A percentile compares a stretch with the other conserved stretches of the same genome.
phyloP scores from a whole-genome alignment of 1,140 invertebrate species.

The Odontomachus brunneus region DNA sequence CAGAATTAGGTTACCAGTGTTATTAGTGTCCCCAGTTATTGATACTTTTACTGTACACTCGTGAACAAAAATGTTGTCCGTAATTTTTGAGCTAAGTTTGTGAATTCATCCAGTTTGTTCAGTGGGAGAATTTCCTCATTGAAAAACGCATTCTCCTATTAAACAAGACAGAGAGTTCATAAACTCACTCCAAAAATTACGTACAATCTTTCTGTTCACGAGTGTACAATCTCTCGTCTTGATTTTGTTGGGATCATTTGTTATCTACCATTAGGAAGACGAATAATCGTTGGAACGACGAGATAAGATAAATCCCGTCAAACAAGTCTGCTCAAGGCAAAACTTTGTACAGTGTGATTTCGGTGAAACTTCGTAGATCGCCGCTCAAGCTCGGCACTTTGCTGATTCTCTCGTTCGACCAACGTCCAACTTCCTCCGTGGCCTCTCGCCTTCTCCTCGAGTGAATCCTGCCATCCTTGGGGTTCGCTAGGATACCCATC shows the following conservation, averaged over 20 bases:
- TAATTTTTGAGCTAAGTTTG: too few species aligned
- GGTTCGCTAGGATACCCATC: conserved; percentile 32
- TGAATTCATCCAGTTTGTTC: too few species aligned
- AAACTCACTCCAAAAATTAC: too few species aligned
- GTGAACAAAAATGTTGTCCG: too few species aligned
- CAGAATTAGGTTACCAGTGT: too few species aligned
- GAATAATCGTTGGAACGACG: not conserved
- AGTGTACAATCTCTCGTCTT: not conserved
- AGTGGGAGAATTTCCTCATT: too few species aligned
- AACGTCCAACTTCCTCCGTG: conserved; percentile 46
- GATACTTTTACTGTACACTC: too few species aligned
- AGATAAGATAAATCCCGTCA: not conserved
- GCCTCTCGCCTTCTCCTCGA: conserved; percentile 33
- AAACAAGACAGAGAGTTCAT: too few species aligned
- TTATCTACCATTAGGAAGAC: not conserved
- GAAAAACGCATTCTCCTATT: too few species aligned
- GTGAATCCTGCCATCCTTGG: conserved; percentile 32
- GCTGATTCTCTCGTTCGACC: conserved; percentile 70
- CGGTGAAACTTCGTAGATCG: conserved; percentile 66
- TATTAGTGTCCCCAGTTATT: too few species aligned
- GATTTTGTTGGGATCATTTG: not conserved
- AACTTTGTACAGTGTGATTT: conserved; percentile 44
- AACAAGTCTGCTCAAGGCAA: not conserved
- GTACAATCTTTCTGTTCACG: too few species aligned
- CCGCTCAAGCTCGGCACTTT: conserved; percentile 46